A percentile compares a stretch with the other conserved stretches of the same genome.
phyloP scores from a whole-genome alignment of 2,113 vertebrate species.

The Natator depressus region DNA sequence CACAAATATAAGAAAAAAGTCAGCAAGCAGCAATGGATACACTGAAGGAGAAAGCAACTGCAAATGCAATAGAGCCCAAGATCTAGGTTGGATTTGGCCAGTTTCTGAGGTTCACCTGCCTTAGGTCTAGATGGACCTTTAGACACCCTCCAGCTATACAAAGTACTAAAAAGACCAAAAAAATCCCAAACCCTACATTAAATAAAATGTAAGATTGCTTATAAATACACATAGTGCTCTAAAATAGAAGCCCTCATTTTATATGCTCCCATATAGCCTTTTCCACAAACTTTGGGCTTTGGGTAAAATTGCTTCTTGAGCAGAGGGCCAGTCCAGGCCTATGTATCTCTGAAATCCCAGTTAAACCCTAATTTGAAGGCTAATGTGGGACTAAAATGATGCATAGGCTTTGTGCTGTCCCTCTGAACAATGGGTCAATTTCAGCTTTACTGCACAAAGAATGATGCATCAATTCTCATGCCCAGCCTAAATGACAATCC shows the following conservation, averaged over 20 bases:
- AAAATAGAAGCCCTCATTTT: background rate
- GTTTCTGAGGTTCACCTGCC: background rate
- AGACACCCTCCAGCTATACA: background rate
- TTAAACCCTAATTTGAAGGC: background rate
- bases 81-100: conserved; percentile 1
- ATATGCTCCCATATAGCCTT: background rate
- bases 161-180: background rate
- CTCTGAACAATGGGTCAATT: background rate
- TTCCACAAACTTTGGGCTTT: background rate
- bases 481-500: background rate
- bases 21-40: background rate
- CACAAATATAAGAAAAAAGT: background rate
- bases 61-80: background rate
- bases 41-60: background rate
- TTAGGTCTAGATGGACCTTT: background rate
- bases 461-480: background rate
- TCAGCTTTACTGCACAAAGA: background rate
- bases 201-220: background rate
- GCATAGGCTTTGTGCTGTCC: background rate
- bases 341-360: background rate
- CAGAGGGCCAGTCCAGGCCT: background rate
- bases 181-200: background rate
- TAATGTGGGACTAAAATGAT: background rate
- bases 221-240: background rate
- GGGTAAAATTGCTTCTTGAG: background rate